phyloP scores from a whole-genome alignment of 2,888 invertebrate genomes.

The Ellobium chinense region DNA sequence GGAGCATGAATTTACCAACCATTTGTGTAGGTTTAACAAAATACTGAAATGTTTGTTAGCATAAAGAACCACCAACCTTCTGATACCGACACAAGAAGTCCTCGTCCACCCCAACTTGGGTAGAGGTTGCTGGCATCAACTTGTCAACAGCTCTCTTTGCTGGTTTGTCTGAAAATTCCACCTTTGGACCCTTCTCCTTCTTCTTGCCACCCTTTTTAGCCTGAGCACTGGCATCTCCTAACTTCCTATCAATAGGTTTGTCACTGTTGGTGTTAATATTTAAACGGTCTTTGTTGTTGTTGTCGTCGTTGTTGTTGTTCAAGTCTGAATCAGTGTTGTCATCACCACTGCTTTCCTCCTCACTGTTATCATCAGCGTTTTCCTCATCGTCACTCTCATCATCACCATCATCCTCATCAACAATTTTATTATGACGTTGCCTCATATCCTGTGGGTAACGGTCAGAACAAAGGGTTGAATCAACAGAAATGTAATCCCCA shows the following conservation, averaged over 20 bases:
- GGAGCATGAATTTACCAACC: background rate
- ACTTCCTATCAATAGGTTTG: background rate
- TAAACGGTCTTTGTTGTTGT: too few relatives aligned
- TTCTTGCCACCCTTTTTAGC: background rate
- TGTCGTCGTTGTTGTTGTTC: slow-evolving; percentile 8
- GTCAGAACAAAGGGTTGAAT: slow-evolving; percentile 38
- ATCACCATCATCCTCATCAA: too few relatives aligned
- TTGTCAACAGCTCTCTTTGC: slow-evolving; percentile 20
- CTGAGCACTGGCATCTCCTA: too few relatives aligned
- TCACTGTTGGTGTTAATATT: background rate
- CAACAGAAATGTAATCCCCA: slow-evolving; percentile 52
- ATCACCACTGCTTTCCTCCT: background rate
- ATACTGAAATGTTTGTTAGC: too few relatives aligned
- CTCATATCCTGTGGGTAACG: slow-evolving; percentile 28
- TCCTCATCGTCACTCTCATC: background rate
- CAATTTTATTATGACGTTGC: background rate
- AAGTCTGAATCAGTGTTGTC: background rate
- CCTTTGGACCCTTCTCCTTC: slow-evolving; percentile 17
- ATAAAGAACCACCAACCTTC: slow-evolving; percentile 28
- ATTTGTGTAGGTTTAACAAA: too few relatives aligned
- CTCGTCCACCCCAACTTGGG: slow-evolving; percentile 54
- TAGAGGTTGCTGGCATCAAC: too few relatives aligned
- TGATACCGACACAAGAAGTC: slow-evolving; percentile 49
- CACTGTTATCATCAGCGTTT: background rate
- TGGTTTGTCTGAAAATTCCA: slow-evolving; percentile 56